phyloP scores from a whole-genome alignment of 1,140 invertebrate species.

The Drosophila punjabiensis region DNA sequence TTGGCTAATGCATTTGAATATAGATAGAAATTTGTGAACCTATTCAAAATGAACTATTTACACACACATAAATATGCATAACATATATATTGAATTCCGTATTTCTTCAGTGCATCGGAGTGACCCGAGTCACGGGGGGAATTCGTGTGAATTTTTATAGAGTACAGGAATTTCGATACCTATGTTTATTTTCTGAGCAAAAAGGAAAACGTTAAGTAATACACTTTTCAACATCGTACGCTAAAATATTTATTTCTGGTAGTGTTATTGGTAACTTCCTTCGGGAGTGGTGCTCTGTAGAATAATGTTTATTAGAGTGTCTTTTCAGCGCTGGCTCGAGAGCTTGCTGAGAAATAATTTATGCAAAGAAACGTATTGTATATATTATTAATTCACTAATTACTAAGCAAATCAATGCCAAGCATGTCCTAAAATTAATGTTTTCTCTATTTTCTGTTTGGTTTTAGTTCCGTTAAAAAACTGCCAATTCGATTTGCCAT shows the following conservation, averaged over 20 bases:
- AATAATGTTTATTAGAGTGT: conserved; percentile 54
- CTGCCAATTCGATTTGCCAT: conserved; percentile 42
- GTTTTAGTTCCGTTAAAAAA: conserved; percentile 42
- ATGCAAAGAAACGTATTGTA: conserved; percentile 43
- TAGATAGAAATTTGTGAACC: conserved; percentile 56
- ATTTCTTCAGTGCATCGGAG: conserved; percentile 2
- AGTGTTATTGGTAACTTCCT: conserved; percentile 46
- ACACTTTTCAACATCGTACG: conserved; percentile 48
- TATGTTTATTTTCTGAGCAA: conserved; percentile 32
- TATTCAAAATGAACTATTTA: conserved; percentile 74
- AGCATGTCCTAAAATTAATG: conserved; percentile 64
- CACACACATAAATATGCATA: conserved; percentile 69
- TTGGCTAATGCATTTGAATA: conserved; percentile 55
- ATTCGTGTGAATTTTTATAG: conserved; percentile 23
- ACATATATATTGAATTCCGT: conserved; percentile 22
- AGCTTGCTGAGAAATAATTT: conserved; percentile 47
- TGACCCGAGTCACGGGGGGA: conserved; percentile 10
- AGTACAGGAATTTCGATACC: conserved; percentile 21
- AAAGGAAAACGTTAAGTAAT: conserved; percentile 43
- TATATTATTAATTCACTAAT: conserved; percentile 55
- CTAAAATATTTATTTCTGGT: conserved; percentile 69
- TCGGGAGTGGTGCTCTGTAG: conserved; percentile 51
- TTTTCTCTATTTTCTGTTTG: conserved; percentile 34
- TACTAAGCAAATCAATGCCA: conserved; percentile 72
- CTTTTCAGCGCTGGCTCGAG: conserved; percentile 32